These are phyloP conservation scores for Atopsyche davidsoni DNA, from an alignment of 1,140 invertebrate species.

Conservation along the genomic window DNA sequence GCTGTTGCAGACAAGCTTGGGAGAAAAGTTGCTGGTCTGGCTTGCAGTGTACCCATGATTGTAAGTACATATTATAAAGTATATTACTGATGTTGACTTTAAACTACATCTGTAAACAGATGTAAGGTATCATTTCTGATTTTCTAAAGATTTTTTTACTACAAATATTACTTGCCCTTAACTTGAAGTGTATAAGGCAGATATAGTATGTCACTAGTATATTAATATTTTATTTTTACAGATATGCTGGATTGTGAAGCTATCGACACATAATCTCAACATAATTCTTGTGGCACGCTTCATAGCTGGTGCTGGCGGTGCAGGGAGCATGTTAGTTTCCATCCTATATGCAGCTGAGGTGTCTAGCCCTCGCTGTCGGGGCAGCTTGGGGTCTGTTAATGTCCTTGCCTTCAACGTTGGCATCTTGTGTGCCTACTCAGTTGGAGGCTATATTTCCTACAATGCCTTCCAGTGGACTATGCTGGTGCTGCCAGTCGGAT, in stretches of 20 bases:
- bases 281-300: conserved; percentile 38
- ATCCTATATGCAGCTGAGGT: conserved; percentile 44
- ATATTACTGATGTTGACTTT: too few relatives aligned
- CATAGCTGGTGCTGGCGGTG: conserved; percentile 38
- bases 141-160: too few relatives aligned
- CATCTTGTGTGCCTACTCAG: conserved; percentile 45
- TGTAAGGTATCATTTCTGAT: too few relatives aligned
- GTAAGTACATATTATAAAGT: too few relatives aligned
- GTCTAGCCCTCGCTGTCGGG: conserved; percentile 38
- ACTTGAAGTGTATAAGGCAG: too few relatives aligned
- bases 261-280: conserved; percentile 34
- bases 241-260: conserved; percentile 32
- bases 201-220: not conserved
- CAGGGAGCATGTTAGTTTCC: conserved; percentile 38
- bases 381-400: conserved; percentile 47
- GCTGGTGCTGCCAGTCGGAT: conserved; percentile 40
- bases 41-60: conserved; percentile 5
- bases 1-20: conserved; percentile 53
- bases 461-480: conserved; percentile 43
- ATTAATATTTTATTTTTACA: conserved; percentile 1
- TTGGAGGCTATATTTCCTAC: conserved; percentile 45
- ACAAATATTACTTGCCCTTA: too few relatives aligned
- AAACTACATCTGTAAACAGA: too few relatives aligned
- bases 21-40: conserved; percentile 36
- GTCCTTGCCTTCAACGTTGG: conserved; percentile 48